Evolutionary conservation across 1,140 invertebrate species (phyloP).

Genomic region (Rhizoglyphus robini): DNA sequence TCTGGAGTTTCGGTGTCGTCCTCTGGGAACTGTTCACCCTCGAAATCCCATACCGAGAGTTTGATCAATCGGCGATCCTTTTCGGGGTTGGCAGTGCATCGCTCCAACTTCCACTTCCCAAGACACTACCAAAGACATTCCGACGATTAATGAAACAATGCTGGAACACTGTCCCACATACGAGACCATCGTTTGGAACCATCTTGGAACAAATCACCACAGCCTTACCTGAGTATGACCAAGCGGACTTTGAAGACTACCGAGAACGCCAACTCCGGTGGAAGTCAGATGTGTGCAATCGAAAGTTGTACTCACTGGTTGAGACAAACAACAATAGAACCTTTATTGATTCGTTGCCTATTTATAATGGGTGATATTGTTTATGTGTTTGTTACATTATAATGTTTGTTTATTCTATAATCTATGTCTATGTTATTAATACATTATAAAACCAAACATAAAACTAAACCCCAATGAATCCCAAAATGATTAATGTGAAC

Average conservation of each 20-base stretch:
- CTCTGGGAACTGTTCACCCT: conserved; percentile 92
- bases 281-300: conserved; percentile 74
- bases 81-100: conserved; percentile 92
- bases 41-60: conserved; percentile 88
- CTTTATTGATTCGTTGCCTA: no score
- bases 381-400: no score
- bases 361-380: no score
- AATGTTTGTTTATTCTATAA: no score
- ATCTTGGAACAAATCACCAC: conserved; percentile 78
- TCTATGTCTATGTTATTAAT: no score
- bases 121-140: conserved; percentile 54
- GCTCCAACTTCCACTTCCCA: conserved; percentile 72
- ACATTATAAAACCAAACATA: no score
- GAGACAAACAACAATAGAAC: no score
- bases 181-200: conserved; percentile 84
- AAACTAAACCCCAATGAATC: no score
- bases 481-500: no score
- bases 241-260: conserved; percentile 14
- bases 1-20: conserved; percentile 69
- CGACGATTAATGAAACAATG: conserved; percentile 69
- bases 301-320: no score
- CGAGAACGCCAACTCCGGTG: conserved; percentile 50
- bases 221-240: conserved; percentile 17
- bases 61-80: conserved; percentile 92
- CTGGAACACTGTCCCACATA: conserved; percentile 67